These are phyloP conservation scores for Ferrisia virgata DNA, from an alignment of 2,888 invertebrate species.

Conservation along the genomic window DNA sequence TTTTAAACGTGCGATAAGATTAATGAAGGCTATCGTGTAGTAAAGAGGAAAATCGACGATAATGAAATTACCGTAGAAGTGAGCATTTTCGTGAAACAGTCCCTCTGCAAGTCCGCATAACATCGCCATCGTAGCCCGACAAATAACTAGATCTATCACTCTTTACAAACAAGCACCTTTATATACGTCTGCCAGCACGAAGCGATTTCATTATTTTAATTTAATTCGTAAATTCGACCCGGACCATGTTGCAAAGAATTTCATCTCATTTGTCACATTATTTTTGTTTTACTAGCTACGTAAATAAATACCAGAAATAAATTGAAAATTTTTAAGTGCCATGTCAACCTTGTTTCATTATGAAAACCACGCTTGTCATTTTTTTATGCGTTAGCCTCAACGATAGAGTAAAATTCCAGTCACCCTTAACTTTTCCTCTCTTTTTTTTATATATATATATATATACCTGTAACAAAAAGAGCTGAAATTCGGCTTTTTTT, in stretches of 20 bases:
- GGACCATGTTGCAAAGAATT: conserved; percentile 13
- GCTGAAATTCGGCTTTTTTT: background rate
- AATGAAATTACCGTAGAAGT: conserved; percentile 40
- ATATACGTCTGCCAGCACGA: background rate
- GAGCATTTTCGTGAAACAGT: conserved; percentile 37
- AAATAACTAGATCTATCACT: conserved; percentile 32
- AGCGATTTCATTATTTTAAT: conserved; percentile 30
- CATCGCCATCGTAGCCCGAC: background rate
- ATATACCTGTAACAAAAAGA: background rate
- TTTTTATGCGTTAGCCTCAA: background rate
- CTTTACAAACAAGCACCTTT: conserved; percentile 27
- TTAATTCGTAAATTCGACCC: conserved; percentile 32
- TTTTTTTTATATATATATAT: background rate
- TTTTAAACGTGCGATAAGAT: conserved; percentile 40
- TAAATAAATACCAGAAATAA: background rate
- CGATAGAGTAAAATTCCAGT: background rate
- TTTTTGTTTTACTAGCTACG: conserved; percentile 10
- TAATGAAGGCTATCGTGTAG: conserved; percentile 40
- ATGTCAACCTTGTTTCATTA: background rate
- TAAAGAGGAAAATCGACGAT: conserved; percentile 40
- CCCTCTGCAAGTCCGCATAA: conserved; percentile 12
- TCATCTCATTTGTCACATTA: conserved; percentile 15
- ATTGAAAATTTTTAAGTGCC: background rate
- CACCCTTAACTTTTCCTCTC: background rate
- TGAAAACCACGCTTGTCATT: background rate